Percentiles rank a stretch among this genome's conserved stretches.
phyloP scores from a whole-genome alignment of 2,888 invertebrate genomes.

The Pandemis heparana region DNA sequence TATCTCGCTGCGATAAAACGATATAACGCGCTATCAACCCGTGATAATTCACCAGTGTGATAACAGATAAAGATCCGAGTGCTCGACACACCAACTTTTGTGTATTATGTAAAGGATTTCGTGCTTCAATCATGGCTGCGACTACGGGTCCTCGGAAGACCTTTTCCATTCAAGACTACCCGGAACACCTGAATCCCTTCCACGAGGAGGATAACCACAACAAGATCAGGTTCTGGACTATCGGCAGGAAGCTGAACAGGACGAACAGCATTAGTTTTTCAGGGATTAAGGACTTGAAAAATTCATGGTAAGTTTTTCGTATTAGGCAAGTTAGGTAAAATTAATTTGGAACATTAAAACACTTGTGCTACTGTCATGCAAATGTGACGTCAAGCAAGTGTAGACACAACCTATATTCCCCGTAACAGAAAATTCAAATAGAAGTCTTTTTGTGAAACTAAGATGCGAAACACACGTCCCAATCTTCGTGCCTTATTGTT shows the following conservation, averaged over 20 bases:
- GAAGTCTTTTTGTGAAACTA: background rate
- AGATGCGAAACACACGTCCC: background rate
- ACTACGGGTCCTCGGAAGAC: slow-evolving; percentile 79
- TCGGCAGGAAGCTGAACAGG: slow-evolving; percentile 81
- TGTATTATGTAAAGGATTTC: slow-evolving; percentile 78
- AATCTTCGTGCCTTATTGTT: slow-evolving; percentile 22
- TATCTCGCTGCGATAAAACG: slow-evolving; percentile 79
- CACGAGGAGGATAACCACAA: slow-evolving; percentile 88
- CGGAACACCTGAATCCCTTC: slow-evolving; percentile 92
- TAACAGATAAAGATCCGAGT: slow-evolving; percentile 78
- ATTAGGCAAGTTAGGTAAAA: background rate
- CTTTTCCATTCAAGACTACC: slow-evolving; percentile 89
- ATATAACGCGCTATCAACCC: slow-evolving; percentile 73
- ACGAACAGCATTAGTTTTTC: slow-evolving; percentile 87
- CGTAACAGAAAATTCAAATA: background rate
- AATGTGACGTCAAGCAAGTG: slow-evolving; percentile 24
- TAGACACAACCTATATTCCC: slow-evolving; percentile 14
- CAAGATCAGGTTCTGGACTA: slow-evolving; percentile 87
- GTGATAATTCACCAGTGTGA: slow-evolving; percentile 78
- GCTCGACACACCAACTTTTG: slow-evolving; percentile 69
- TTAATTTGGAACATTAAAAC: slow-evolving; percentile 23
- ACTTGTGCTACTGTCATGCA: slow-evolving; percentile 35
- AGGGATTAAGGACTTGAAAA: slow-evolving; percentile 83
- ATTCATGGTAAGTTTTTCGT: slow-evolving; percentile 85
- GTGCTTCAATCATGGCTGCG: slow-evolving; percentile 70